A percentile compares a stretch with the other conserved stretches of the same genome.
Evolutionary conservation across 2,797 vertebrate genomes (phyloP).

Genomic region (Onychomys arenicola): DNA sequence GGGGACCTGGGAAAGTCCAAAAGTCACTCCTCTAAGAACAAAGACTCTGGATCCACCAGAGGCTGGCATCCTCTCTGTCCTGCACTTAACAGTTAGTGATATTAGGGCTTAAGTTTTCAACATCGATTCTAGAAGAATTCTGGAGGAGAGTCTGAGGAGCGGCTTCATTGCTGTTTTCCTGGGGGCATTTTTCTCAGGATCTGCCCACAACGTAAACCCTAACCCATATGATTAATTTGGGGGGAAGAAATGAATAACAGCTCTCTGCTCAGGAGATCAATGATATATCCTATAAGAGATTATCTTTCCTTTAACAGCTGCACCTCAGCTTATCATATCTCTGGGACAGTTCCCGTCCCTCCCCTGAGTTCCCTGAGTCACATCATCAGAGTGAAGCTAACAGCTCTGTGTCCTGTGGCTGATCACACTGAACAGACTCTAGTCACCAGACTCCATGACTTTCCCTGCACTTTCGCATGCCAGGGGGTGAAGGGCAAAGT

Average conservation of each 20-base stretch:
- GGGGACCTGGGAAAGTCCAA: conserved; percentile 56
- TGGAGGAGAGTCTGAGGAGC: neutral
- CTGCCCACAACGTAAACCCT: neutral
- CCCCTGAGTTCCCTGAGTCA: neutral
- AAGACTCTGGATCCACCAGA: neutral
- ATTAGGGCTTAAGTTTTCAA: rapidly evolving
- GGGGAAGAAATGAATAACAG: neutral
- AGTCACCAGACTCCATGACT: rapidly evolving
- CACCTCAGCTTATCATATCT: neutral
- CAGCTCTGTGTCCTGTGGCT: neutral
- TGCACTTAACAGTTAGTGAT: neutral
- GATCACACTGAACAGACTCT: neutral
- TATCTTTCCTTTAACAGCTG: neutral
- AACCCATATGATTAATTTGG: neutral
- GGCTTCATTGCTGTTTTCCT: neutral
- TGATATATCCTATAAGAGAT: neutral
- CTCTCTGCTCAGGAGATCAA: neutral
- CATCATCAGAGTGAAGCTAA: neutral
- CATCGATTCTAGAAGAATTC: neutral
- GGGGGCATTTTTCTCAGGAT: neutral
- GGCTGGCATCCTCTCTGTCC: no score
- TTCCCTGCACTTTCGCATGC: neutral
- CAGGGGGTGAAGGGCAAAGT: rapidly evolving
- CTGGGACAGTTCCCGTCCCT: neutral
- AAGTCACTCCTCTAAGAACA: conserved; percentile 62